Evolutionary conservation across 37 sponge, comb jelly and placozoan genomes (phyloP).

Genomic region (Dysidea cf. avara): DNA sequence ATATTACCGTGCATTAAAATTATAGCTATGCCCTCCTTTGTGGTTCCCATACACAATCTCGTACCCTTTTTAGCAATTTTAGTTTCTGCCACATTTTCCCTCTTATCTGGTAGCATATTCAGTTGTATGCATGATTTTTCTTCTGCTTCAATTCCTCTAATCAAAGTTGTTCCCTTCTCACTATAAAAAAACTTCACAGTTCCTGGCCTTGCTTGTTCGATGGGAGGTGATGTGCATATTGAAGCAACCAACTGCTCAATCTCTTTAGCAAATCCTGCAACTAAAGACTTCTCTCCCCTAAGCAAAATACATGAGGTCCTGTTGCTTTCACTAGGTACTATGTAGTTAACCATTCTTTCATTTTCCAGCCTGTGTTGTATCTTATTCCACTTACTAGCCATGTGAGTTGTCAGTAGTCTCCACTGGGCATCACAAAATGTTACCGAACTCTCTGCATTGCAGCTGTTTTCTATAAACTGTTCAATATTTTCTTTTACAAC

Average conservation of each 20-base stretch:
- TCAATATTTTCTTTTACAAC: background rate
- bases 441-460: slow-evolving; percentile 1
- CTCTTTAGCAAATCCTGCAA: background rate
- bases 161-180: background rate
- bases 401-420: slow-evolving; percentile 14
- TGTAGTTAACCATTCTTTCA: background rate
- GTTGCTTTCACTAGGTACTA: background rate
- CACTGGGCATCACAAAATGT: slow-evolving; percentile 27
- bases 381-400: slow-evolving; percentile 18
- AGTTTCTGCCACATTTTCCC: background rate
- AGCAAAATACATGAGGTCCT: background rate
- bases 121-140: slow-evolving; percentile 35
- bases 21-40: slow-evolving; percentile 17
- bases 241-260: slow-evolving; percentile 1
- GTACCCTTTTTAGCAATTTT: background rate
- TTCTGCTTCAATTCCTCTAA: slow-evolving; percentile 26
- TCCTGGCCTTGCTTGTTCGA: slow-evolving; percentile 20
- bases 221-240: background rate
- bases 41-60: slow-evolving; percentile 13
- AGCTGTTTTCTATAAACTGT: slow-evolving; percentile 30
- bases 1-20: slow-evolving; percentile 52
- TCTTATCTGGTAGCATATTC: background rate
- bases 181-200: slow-evolving; percentile 29
- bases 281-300: slow-evolving; percentile 4
- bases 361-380: background rate